Evolutionary conservation across 1,140 invertebrate genomes (phyloP).

Genomic region (Andrena cerasifolii): DNA sequence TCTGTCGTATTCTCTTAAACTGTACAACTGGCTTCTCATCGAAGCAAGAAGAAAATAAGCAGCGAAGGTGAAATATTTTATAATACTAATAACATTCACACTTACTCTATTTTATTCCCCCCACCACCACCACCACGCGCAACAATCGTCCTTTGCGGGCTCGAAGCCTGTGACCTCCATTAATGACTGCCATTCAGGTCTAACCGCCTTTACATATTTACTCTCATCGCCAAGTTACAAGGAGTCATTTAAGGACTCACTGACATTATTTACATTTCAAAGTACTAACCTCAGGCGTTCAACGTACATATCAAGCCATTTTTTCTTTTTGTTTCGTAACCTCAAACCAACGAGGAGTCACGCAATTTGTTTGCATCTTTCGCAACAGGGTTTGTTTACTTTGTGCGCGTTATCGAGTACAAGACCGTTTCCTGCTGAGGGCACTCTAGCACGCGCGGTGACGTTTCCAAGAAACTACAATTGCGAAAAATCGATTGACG

Average conservation of each 20-base stretch:
- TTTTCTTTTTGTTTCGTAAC: background rate
- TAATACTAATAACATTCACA: slow-evolving; percentile 3
- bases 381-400: background rate
- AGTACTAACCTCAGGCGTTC: background rate
- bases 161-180: background rate
- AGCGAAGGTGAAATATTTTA: background rate
- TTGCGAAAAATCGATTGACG: slow-evolving; percentile 14
- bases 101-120: slow-evolving; percentile 9
- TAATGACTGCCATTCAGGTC: background rate
- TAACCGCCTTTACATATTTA: background rate
- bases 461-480: background rate
- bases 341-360: too few species aligned
- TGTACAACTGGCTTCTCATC: background rate
- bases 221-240: background rate
- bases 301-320: background rate
- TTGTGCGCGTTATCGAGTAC: background rate
- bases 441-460: slow-evolving; percentile 2
- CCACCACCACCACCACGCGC: too few species aligned
- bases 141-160: background rate
- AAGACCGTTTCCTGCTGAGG: background rate
- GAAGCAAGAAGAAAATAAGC: background rate
- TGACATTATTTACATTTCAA: background rate
- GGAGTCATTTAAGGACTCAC: background rate
- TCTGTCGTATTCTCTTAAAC: too few species aligned
- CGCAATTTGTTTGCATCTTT: too few species aligned